Evolutionary conservation across 2,888 invertebrate species (phyloP), one percentile per base, ranked within the genome.

Genomic region (Alitta virens): DNA sequence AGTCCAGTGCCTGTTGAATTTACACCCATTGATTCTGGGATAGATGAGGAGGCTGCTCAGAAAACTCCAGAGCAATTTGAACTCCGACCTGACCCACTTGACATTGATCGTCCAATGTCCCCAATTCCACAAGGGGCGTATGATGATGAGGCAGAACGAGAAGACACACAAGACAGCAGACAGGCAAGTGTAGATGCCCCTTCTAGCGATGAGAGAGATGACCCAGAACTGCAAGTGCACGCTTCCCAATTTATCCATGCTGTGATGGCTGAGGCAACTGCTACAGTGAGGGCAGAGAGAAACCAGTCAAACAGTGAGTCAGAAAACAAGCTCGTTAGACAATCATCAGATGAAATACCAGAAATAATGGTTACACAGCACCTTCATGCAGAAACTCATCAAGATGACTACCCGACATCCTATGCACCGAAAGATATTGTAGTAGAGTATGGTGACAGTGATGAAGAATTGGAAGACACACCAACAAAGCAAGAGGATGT

Each of bases 361-460:
- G 86, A 86, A 71, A 87, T 87, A 62, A 87, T 85, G 71, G 84
- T 87, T 21, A 87, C 87, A 5, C 87, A 87, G 84, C 86, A 86
- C 72, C 83, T 86, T 80, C 74, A 76, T 66, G 71, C 71, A 56
- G 73, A 76, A 51, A 62, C 60, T 23, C 71, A 73, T 49, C 74
- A 76, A 63, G 74, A 70, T 51, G 71, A 71, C 53, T 70, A 70
- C 56, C 68, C 70, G 25, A 58, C 46, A 9, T 46, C 54, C 52
- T 52, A 67, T 46, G 81, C 84, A 33, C 85, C 85, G 38, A 74
- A 84, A 62, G 78, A 82, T 25, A 83, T 84, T 63, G 75, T 82
- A 56, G 75, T 71, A 33, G 73, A 73, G 55, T 72, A 40, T 16
- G 50, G 24, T 24, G 25, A 60, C 27, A 24, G 71, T 52, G 71